These are phyloP conservation scores for Mormyrus lacerda DNA, from an alignment of 2,113 vertebrate species.

Conservation along the genomic window DNA sequence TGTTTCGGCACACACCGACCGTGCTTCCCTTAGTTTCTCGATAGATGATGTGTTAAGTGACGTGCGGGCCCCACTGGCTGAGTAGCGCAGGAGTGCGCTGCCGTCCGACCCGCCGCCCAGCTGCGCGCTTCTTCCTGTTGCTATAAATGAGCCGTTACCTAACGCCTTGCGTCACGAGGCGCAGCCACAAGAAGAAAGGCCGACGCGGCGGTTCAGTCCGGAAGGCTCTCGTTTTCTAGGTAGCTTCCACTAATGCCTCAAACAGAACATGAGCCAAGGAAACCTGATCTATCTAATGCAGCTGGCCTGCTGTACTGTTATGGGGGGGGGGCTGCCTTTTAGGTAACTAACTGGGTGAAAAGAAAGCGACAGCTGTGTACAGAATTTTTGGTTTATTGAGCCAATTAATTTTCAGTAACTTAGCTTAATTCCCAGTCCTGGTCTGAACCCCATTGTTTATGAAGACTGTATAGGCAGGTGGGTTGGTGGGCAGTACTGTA, in stretches of 20 bases:
- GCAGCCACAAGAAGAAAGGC: constrained; percentile 27
- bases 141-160: constrained; percentile 47
- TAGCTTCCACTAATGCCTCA: constrained; percentile 22
- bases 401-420: not conserved
- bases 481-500: not conserved
- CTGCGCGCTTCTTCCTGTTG: constrained; percentile 24
- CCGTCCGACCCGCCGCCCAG: constrained; percentile 35
- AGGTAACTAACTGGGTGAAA: not conserved
- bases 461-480: not conserved
- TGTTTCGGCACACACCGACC: not conserved
- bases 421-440: not conserved
- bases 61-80: constrained; percentile 25
- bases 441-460: not conserved
- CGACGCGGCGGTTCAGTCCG: not conserved
- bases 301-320: constrained; percentile 54
- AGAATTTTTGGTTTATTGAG: not conserved
- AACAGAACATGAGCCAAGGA: constrained; percentile 30
- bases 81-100: constrained; percentile 26
- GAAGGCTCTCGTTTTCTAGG: not conserved
- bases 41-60: constrained; percentile 32
- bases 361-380: not conserved
- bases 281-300: constrained; percentile 58
- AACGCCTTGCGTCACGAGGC: constrained; percentile 42
- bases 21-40: not conserved
- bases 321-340: constrained; percentile 21